Evolutionary conservation across 2,113 vertebrate genomes (phyloP).

Genomic region (Fulica atra): DNA sequence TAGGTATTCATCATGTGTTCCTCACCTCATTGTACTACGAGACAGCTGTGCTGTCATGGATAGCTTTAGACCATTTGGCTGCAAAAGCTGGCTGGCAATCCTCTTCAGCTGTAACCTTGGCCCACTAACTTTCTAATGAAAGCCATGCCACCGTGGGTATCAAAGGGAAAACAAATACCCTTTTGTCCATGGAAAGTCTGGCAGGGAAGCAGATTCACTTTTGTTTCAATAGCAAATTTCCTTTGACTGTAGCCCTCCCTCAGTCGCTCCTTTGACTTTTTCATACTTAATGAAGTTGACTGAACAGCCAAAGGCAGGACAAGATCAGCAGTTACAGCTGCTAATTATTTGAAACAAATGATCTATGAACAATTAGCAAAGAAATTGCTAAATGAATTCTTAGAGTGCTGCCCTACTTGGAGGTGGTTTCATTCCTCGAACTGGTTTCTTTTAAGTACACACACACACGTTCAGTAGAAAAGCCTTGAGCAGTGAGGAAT

Average conservation of each 20-base stretch:
- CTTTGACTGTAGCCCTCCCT: background rate
- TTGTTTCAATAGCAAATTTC: conserved; percentile 44
- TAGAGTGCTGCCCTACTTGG: background rate
- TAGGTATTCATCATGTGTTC: background rate
- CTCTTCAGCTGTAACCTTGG: conserved; percentile 46
- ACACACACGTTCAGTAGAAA: background rate
- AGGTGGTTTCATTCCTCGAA: background rate
- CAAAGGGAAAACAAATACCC: conserved; percentile 42
- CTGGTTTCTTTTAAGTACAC: background rate
- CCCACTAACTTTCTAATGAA: background rate
- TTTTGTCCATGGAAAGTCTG: conserved; percentile 29
- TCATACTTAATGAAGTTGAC: background rate
- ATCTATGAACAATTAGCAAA: background rate
- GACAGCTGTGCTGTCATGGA: conserved; percentile 31
- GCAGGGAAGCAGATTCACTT: conserved; percentile 9
- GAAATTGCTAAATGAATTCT: background rate
- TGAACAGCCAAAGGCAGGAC: background rate
- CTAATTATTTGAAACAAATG: background rate
- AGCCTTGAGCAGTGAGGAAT: conserved; percentile 26
- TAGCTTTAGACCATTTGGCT: conserved; percentile 19
- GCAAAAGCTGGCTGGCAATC: conserved; percentile 36
- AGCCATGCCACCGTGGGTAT: conserved; percentile 32
- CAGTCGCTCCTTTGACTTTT: background rate
- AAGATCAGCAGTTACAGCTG: background rate
- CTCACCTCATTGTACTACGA: background rate